Base-by-base conservation (phyloP, 2,797 vertebrate genomes). In the Poeciliopsis turneri region DNA sequence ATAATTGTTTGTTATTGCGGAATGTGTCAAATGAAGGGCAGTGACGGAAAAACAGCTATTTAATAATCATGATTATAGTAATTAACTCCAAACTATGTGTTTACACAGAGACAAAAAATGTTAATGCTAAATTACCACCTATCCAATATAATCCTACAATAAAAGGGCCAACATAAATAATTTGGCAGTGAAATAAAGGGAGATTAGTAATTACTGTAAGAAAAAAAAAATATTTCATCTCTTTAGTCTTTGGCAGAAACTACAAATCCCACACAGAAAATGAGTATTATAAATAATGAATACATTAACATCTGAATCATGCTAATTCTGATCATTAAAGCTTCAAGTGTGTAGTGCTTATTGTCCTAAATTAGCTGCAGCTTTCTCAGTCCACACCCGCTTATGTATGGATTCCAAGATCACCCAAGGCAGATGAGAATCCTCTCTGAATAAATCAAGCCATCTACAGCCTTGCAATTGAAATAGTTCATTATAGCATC, bases 271-370 rank as follows among this genome's bases (percentile, higher is more conserved):
- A 76, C 39, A 16, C 33, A 83, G 39, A 83, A 84, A 82, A 82
- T 78, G 12, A 47, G 84, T 85, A 90, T 86, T 69, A 80, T 69
- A 82, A 51, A 88, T 72, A 85, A 81, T 80, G 78, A 92, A 85
- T 87, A 78, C 66, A 88, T 89, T 87, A 85, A 82, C 83, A 83
- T 83, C 55, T 82, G 78, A 83, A 78, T 73, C 45, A 76, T 70
- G 66, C 82, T 82, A 77, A 92, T 88, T 90, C 69, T 80, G 47
- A 49, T 77, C 82, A 87, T 87, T 78, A 76, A 76, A 85, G 86
- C 75, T 68, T 80, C 81, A 74, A 82, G 70, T 59, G 83, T 72
- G 85, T 55, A 74, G 72, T 15, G 81, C 73, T 85, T 84, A 45
- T 70, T 45, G 68, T 70, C 25, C 41, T 70, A 86, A 91, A 92